These are phyloP conservation scores for Catalaphyllia jardinei DNA, from an alignment of 64 coral and sea anemone genomes.

Conservation along the genomic window DNA sequence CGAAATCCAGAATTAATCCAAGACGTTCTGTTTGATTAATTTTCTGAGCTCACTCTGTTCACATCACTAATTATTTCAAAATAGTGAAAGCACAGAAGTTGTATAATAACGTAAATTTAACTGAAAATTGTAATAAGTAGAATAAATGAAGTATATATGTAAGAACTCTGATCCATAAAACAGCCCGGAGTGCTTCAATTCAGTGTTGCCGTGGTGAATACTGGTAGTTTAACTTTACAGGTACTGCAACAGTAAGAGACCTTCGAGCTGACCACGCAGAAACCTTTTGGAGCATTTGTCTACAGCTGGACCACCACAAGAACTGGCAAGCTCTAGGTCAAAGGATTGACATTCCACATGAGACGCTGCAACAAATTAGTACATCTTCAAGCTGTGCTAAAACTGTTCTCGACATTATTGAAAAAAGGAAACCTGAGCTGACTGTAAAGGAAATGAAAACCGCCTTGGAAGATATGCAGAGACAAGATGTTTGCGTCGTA, in stretches of 20 bases:
- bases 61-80: no score
- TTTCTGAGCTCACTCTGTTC: no score
- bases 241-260: neutral
- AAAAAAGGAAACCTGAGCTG: constrained; percentile 15
- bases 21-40: no score
- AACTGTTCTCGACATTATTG: constrained; percentile 16
- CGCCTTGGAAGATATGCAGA: neutral
- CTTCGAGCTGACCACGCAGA: neutral
- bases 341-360: neutral
- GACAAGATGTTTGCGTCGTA: constrained; percentile 24
- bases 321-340: neutral
- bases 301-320: constrained; percentile 10
- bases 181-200: no score
- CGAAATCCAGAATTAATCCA: no score
- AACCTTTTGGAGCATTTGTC: constrained; percentile 31
- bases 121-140: no score
- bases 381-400: neutral
- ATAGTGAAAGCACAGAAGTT: no score
- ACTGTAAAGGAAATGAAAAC: constrained; percentile 26
- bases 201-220: no score
- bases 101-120: no score
- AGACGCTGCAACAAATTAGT: neutral
- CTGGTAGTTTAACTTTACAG: neutral
- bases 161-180: no score
- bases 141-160: no score